phyloP scores from a whole-genome alignment of 1,140 invertebrate species.

The Heliconius hewitsoni region DNA sequence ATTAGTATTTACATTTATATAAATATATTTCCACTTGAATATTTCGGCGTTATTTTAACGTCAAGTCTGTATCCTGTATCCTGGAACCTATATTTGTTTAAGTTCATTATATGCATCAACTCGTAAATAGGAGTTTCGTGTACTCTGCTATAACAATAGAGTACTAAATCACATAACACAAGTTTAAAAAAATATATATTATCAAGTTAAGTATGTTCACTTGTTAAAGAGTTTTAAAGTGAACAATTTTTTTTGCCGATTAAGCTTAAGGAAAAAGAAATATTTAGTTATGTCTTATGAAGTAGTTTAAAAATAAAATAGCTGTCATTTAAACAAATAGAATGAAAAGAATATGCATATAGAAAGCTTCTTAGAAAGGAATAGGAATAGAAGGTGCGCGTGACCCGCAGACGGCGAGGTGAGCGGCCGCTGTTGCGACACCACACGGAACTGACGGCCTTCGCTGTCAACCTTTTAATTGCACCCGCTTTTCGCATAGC shows the following conservation, averaged over 20 bases:
- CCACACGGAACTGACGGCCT: conserved; percentile 70
- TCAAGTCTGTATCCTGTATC: no score
- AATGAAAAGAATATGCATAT: conserved; percentile 49
- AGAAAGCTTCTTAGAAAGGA: conserved; percentile 80
- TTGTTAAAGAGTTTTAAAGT: background rate
- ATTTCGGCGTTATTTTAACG: no score
- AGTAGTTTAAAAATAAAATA: conserved; percentile 13
- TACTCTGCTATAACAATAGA: no score
- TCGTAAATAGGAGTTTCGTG: no score
- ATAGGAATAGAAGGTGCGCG: conserved; percentile 74
- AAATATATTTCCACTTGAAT: no score
- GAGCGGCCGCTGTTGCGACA: conserved; percentile 72
- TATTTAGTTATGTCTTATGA: background rate
- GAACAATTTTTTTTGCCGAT: background rate
- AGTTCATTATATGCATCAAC: no score
- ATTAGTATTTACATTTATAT: no score
- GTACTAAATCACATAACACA: no score
- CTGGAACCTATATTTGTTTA: no score
- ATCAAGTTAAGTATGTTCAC: no score
- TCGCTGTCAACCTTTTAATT: conserved; percentile 74
- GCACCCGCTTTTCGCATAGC: conserved; percentile 48
- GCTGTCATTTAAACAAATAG: conserved; percentile 28
- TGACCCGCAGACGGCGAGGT: conserved; percentile 71
- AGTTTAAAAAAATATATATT: no score
- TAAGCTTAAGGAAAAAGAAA: background rate